Evolutionary conservation across 2,888 invertebrate species (phyloP), one percentile per base, ranked within the genome.

Genomic region (Leptothorax acervorum): DNA sequence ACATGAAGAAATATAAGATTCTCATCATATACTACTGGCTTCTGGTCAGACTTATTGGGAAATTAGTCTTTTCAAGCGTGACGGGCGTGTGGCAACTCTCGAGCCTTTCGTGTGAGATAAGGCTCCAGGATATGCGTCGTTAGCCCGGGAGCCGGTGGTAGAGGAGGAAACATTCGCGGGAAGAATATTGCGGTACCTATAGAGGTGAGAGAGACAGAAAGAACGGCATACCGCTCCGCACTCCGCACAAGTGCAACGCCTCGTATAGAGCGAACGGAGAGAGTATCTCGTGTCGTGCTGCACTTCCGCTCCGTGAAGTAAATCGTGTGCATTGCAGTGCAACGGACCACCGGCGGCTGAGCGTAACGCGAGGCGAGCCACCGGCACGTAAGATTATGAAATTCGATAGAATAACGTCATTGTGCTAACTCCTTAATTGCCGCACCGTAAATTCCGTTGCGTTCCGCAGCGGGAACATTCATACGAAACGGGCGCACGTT

Each of bases 241-340:
- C 23, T 23, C 23, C 23, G 8, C 31, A 48, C 68, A 73, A 81
- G 68, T 68, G 82, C 63, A 86, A 83, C 83, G 82, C 39, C 73
- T 78, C 45, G 74, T 28, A 23, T 68, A 75, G 55, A 83, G 15
- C 76, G 45, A 66, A n/a, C 28, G 63, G 88, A 81, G 87, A 73
- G 84, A 81, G 84, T 53, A 53, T 28, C 51, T 68, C 79, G 71
- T 83, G 79, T 83, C 71, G 65, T 66, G 60, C 55, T 65, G 81
- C 81, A 84, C 84, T 89, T 89, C 89, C 89, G 88, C 84, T 86
- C 74, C 31, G 73, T 53, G 73, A 48, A 71, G 85, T 84, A 86
- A 85, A 85, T 88, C 87, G 83, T 66, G 84, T 87, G 86, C 86
- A 88, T 73, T 79, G 82, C 81, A 57, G 57, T 82, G 85, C 86